Evolutionary conservation across 2,888 invertebrate species (phyloP).

Genomic region (Euproctis similis): DNA sequence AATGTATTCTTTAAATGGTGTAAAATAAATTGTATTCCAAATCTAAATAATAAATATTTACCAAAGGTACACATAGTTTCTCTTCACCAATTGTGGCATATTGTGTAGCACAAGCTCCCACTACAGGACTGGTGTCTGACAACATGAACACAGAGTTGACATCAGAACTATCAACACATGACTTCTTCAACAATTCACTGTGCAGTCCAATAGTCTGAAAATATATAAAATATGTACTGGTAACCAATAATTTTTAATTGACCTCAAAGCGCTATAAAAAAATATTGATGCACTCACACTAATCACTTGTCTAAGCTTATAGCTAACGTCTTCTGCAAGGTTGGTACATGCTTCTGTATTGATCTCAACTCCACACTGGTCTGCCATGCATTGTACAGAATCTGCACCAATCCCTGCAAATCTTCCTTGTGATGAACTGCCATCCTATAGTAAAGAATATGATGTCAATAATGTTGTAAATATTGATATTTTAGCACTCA

Average conservation of each 20-base stretch:
- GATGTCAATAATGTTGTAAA: no score
- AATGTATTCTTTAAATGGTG: no score
- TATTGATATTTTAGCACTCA: no score
- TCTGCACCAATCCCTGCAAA: slow-evolving; percentile 65
- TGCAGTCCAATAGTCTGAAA: slow-evolving; percentile 66
- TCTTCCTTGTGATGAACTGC: slow-evolving; percentile 53
- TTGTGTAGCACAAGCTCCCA: slow-evolving; percentile 45
- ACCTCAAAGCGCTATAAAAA: background rate
- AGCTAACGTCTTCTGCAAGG: slow-evolving; percentile 71
- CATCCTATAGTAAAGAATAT: slow-evolving; percentile 57
- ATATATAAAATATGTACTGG: no score
- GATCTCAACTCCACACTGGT: slow-evolving; percentile 57
- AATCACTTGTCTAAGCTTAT: slow-evolving; percentile 66
- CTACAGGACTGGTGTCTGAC: slow-evolving; percentile 56
- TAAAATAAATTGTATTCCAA: no score
- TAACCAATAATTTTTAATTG: no score
- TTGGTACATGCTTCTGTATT: slow-evolving; percentile 57
- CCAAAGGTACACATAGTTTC: slow-evolving; percentile 54
- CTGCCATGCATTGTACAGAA: slow-evolving; percentile 62
- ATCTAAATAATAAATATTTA: slow-evolving; percentile 32
- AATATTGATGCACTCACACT: slow-evolving; percentile 66
- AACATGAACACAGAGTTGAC: slow-evolving; percentile 53
- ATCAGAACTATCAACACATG: slow-evolving; percentile 59
- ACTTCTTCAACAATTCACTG: slow-evolving; percentile 64
- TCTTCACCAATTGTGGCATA: slow-evolving; percentile 56